Percentiles rank a stretch among this genome's conserved stretches.
phyloP scores from a whole-genome alignment of 64 coral and sea anemone genomes.

The Montipora efflorescens region DNA sequence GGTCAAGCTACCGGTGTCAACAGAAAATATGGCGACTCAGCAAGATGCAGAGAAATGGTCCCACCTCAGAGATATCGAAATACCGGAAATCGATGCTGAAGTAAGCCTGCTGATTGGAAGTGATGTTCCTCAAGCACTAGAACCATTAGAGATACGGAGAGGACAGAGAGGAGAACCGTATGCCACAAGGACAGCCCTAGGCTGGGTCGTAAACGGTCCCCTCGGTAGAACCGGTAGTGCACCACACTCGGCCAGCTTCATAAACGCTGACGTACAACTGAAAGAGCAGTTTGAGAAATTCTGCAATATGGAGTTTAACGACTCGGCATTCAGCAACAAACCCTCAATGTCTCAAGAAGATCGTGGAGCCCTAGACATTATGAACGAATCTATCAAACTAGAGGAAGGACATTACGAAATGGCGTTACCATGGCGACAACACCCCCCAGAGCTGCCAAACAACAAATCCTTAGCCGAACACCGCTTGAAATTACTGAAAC shows the following conservation, averaged over 20 bases:
- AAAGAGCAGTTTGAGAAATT: neutral
- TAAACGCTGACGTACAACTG: constrained; percentile 15
- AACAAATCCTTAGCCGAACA: constrained; percentile 32
- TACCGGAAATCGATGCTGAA: constrained; percentile 31
- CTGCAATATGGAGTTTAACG: constrained; percentile 20
- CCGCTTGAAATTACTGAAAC: constrained; percentile 15
- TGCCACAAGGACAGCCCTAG: constrained; percentile 37
- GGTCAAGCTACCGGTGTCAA: constrained; percentile 12
- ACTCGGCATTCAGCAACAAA: neutral
- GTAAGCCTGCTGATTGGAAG: constrained; percentile 63
- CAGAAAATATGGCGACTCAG: constrained; percentile 28
- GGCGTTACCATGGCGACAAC: constrained; percentile 16
- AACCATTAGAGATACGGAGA: constrained; percentile 51
- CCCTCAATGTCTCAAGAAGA: constrained; percentile 46
- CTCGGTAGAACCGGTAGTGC: neutral
- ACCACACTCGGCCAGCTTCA: neutral
- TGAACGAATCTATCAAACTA: constrained; percentile 26
- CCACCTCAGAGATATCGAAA: constrained; percentile 14
- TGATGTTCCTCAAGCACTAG: constrained; percentile 38
- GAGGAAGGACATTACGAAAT: constrained; percentile 61
- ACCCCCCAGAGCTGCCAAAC: constrained; percentile 23
- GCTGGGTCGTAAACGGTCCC: constrained; percentile 55
- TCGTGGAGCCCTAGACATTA: neutral
- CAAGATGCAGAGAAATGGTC: constrained; percentile 48
- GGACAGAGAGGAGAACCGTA: constrained; percentile 47